Percentiles rank a stretch among this genome's conserved stretches.
phyloP scores from a whole-genome alignment of 2,113 vertebrate species.

The Empidonax alnorum region DNA sequence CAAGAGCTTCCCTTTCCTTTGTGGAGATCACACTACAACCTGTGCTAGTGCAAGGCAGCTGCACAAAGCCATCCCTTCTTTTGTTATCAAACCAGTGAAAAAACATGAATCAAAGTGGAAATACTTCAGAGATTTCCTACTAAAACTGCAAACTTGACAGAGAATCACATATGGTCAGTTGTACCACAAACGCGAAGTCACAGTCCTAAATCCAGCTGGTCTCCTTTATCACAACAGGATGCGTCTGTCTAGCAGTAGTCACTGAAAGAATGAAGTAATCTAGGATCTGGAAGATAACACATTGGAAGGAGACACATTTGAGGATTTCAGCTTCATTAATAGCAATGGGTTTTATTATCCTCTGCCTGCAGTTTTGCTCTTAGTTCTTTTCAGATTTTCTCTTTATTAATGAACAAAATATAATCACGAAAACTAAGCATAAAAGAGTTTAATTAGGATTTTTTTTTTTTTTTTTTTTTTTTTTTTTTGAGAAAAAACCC shows the following conservation, averaged over 20 bases:
- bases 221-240: constrained; percentile 14
- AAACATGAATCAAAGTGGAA: constrained; percentile 8
- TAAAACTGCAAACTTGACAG: constrained; percentile 10
- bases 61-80: background rate
- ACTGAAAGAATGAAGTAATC: background rate
- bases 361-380: constrained; percentile 24
- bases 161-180: constrained; percentile 22
- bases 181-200: background rate
- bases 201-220: constrained; percentile 24
- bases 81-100: background rate
- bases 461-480: background rate
- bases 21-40: background rate
- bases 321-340: constrained; percentile 38
- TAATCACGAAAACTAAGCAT: background rate
- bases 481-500: too few relatives aligned
- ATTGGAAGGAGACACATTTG: background rate
- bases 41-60: background rate
- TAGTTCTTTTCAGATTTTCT: background rate
- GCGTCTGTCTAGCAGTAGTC: background rate
- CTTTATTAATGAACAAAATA: background rate
- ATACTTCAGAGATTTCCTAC: background rate
- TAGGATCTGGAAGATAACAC: background rate
- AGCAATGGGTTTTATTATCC: constrained; percentile 14
- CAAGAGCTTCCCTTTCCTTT: background rate
- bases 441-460: background rate